Evolutionary conservation across 2,797 vertebrate species (phyloP).

Genomic region (Oreortyx pictus): DNA sequence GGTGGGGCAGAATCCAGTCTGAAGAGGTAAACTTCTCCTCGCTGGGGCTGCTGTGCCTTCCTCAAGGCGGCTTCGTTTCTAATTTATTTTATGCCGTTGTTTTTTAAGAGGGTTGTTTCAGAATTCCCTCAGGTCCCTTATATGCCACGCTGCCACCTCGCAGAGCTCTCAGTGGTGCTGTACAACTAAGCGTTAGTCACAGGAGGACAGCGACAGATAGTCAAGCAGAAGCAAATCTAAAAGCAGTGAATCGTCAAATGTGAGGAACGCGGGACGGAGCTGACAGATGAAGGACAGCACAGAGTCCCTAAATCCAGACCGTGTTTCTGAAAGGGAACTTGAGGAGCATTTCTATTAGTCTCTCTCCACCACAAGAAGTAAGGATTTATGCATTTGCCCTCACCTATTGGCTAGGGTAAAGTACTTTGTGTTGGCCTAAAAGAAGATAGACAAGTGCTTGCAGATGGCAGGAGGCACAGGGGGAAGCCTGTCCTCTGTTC

Average conservation of each 20-base stretch:
- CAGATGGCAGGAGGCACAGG: background rate
- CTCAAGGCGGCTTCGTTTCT: background rate
- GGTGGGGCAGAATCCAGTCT: background rate
- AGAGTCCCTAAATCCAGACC: slow-evolving; percentile 48
- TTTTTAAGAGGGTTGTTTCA: slow-evolving; percentile 24
- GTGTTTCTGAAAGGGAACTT: slow-evolving; percentile 19
- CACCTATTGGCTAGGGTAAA: background rate
- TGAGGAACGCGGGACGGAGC: background rate
- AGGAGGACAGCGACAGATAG: background rate
- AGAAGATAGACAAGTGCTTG: background rate
- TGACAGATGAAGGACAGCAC: slow-evolving; percentile 61
- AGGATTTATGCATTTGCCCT: background rate
- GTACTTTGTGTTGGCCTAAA: background rate
- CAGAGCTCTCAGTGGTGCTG: slow-evolving; percentile 1
- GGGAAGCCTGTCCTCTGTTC: background rate
- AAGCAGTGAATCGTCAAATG: slow-evolving; percentile 52
- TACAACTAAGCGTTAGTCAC: slow-evolving; percentile 46
- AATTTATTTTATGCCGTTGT: slow-evolving; percentile 42
- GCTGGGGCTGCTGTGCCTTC: accelerated
- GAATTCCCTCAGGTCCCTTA: slow-evolving; percentile 41
- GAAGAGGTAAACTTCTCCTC: background rate
- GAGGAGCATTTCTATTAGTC: background rate
- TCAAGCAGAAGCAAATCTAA: slow-evolving; percentile 62
- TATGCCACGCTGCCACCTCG: background rate
- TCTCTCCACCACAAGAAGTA: background rate